phyloP scores from a whole-genome alignment of 2,113 vertebrate genomes.

The Cynoglossus semilaevis region DNA sequence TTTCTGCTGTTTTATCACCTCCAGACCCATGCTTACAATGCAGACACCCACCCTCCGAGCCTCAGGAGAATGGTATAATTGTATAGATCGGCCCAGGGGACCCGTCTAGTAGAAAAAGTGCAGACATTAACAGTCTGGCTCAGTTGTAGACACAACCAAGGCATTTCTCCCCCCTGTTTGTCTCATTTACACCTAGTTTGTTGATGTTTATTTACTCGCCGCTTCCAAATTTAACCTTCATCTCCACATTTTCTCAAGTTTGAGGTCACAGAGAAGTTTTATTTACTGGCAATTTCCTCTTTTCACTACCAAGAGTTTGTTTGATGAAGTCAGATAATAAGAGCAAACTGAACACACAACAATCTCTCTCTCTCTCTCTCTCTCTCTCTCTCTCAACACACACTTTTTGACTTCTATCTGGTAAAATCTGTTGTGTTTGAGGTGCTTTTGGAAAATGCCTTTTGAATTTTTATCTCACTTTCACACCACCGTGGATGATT shows the following conservation, averaged over 20 bases:
- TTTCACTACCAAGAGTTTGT: constrained; percentile 37
- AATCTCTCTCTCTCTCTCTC: too few species aligned
- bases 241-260: constrained; percentile 20
- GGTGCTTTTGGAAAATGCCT: constrained; percentile 19
- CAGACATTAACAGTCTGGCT: constrained; percentile 59
- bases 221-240: constrained; percentile 28
- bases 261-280: constrained; percentile 35
- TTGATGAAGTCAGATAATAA: constrained; percentile 33
- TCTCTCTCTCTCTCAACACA: background rate
- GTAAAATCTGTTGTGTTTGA: constrained; percentile 1
- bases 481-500: constrained; percentile 16
- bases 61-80: constrained; percentile 66
- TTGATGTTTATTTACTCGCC: constrained; percentile 58
- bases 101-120: constrained; percentile 56
- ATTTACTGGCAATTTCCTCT: constrained; percentile 59
- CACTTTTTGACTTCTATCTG: constrained; percentile 8
- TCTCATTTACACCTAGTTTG: constrained; percentile 55
- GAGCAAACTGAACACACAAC: constrained; percentile 15
- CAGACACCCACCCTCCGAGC: constrained; percentile 57
- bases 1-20: constrained; percentile 71
- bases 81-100: constrained; percentile 52
- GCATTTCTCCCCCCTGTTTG: constrained; percentile 7
- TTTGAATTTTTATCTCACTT: background rate
- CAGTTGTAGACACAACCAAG: constrained; percentile 34
- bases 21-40: constrained; percentile 55